phyloP scores from a whole-genome alignment of 2,797 vertebrate species.

The Loriculus beryllinus region DNA sequence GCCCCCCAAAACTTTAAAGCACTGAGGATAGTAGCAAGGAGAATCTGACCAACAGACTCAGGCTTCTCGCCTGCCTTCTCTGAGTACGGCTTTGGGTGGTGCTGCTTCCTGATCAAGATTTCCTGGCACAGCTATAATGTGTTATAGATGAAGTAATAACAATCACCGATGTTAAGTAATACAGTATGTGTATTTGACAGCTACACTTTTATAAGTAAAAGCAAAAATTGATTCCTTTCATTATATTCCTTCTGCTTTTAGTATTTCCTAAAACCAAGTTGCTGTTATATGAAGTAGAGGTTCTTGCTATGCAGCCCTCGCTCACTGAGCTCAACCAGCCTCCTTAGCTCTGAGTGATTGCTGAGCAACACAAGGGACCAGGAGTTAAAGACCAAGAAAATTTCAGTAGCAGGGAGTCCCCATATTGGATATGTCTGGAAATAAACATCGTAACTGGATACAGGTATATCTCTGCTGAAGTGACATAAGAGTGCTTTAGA shows the following conservation, averaged over 20 bases:
- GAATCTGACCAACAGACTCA: neutral
- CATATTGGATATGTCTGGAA: neutral
- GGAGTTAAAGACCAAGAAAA: neutral
- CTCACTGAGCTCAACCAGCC: neutral
- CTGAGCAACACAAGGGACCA: neutral
- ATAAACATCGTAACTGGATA: neutral
- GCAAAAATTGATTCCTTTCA: neutral
- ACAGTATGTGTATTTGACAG: neutral
- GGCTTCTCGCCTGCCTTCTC: neutral
- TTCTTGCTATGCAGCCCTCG: neutral
- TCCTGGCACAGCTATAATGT: neutral
- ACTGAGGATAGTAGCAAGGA: neutral
- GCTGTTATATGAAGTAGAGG: neutral
- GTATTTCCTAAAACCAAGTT: neutral
- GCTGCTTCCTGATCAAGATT: neutral
- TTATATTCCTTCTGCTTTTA: neutral
- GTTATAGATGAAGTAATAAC: neutral
- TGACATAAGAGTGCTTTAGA: neutral
- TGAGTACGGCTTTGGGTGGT: rapidly evolving
- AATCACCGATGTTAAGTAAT: neutral
- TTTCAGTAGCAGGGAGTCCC: neutral
- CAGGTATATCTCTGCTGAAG: neutral
- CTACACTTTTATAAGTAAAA: neutral
- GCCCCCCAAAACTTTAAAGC: neutral
- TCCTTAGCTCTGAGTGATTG: neutral